These are phyloP conservation scores for Vulpes lagopus DNA, from an alignment of 2,113 vertebrate species.

Conservation along the genomic window DNA sequence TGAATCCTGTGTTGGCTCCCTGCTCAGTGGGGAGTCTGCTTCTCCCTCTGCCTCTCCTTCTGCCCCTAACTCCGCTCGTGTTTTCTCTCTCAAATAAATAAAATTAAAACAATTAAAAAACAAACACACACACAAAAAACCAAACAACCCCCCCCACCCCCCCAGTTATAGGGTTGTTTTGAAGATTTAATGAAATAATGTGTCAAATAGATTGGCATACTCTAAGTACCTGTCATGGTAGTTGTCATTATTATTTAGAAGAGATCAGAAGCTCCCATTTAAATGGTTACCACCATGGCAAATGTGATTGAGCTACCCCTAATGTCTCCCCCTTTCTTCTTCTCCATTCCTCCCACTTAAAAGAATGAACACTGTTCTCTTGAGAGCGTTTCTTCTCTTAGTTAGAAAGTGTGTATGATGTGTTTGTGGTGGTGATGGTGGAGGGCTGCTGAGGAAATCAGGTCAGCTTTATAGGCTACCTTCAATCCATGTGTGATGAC, in stretches of 20 bases:
- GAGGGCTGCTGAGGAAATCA: neutral
- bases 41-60: too few species aligned
- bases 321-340: neutral
- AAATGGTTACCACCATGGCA: neutral
- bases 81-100: too few species aligned
- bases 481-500: neutral
- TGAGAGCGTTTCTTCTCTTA: neutral
- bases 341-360: neutral
- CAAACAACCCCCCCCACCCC: too few species aligned
- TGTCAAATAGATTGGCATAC: neutral
- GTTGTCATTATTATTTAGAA: neutral
- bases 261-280: neutral
- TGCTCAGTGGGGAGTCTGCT: too few species aligned
- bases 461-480: neutral
- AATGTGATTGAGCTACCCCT: neutral
- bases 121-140: too few species aligned
- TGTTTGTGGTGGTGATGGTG: accelerated
- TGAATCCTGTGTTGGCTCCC: too few species aligned
- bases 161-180: neutral
- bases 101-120: too few species aligned
- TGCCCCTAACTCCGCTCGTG: too few species aligned
- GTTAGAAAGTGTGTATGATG: neutral
- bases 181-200: neutral
- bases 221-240: neutral
- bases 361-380: neutral